phyloP scores from a whole-genome alignment of 2,797 vertebrate species.

The Hylomyscus alleni region DNA sequence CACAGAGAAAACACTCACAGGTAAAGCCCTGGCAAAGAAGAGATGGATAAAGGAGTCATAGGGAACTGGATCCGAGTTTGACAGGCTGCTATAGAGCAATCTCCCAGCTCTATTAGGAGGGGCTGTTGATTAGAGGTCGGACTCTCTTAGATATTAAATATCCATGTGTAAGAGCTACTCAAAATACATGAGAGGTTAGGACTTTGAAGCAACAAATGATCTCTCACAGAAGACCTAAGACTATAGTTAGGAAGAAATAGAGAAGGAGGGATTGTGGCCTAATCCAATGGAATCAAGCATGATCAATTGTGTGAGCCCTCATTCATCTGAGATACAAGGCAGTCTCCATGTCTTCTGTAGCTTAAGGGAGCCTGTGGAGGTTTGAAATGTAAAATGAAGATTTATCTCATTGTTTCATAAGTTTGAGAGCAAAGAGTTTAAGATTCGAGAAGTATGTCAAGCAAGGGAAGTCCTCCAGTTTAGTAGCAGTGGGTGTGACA shows the following conservation, averaged over 20 bases:
- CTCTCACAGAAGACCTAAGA: not conserved
- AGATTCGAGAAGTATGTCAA: not conserved
- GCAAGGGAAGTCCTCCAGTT: not conserved
- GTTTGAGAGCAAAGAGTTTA: not conserved
- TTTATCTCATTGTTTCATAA: not conserved
- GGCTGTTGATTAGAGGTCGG: not conserved
- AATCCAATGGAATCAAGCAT: not conserved
- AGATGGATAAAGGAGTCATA: not conserved
- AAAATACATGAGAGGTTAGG: not conserved
- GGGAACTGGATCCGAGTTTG: not conserved
- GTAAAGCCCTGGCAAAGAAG: not conserved
- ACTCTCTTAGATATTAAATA: not conserved
- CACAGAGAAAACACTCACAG: not conserved
- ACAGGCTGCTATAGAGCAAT: not conserved
- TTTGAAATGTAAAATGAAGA: not conserved
- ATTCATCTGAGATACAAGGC: not conserved
- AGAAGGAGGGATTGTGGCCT: not conserved
- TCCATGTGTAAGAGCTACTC: not conserved
- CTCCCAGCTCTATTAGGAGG: not conserved
- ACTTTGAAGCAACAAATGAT: not conserved
- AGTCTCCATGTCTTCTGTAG: not conserved
- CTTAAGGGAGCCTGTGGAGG: not conserved
- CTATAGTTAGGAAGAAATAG: not conserved
- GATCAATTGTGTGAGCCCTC: not conserved
- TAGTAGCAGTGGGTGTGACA: not conserved